A percentile compares a stretch with the other conserved stretches of the same genome.
phyloP scores from a whole-genome alignment of 2,888 invertebrate genomes.

The Lutraria lutraria region DNA sequence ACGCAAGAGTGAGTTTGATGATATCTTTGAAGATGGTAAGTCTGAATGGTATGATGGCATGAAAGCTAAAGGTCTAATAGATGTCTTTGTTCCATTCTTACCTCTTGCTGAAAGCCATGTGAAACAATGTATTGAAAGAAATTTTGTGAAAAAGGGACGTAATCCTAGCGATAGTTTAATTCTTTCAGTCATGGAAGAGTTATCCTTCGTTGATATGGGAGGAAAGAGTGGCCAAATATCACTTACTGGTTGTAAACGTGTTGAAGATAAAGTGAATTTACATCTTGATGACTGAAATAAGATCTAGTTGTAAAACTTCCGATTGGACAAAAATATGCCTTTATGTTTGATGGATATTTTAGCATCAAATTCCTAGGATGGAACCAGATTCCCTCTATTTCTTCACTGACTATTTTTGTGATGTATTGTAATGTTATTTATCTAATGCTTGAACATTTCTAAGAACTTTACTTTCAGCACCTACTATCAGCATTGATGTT shows the following conservation, averaged over 20 bases:
- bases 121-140: conserved; percentile 78
- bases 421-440: no score
- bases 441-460: no score
- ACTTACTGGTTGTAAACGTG: conserved; percentile 82
- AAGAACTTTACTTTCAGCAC: no score
- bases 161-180: conserved; percentile 70
- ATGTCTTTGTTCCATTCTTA: conserved; percentile 81
- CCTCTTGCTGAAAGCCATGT: conserved; percentile 82
- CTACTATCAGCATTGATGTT: no score
- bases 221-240: conserved; percentile 74
- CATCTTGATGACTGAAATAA: conserved; percentile 62
- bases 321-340: no score
- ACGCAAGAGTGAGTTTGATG: conserved; percentile 65
- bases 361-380: no score
- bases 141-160: conserved; percentile 74
- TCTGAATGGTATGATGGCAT: conserved; percentile 76
- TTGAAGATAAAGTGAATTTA: conserved; percentile 81
- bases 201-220: conserved; percentile 77
- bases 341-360: no score
- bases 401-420: no score
- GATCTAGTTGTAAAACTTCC: not conserved
- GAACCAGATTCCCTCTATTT: no score
- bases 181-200: conserved; percentile 74
- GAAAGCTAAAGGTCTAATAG: conserved; percentile 69
- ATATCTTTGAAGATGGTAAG: conserved; percentile 65